Evolutionary conservation across 2,888 invertebrate genomes (phyloP).

Genomic region (Noctua pronuba): DNA sequence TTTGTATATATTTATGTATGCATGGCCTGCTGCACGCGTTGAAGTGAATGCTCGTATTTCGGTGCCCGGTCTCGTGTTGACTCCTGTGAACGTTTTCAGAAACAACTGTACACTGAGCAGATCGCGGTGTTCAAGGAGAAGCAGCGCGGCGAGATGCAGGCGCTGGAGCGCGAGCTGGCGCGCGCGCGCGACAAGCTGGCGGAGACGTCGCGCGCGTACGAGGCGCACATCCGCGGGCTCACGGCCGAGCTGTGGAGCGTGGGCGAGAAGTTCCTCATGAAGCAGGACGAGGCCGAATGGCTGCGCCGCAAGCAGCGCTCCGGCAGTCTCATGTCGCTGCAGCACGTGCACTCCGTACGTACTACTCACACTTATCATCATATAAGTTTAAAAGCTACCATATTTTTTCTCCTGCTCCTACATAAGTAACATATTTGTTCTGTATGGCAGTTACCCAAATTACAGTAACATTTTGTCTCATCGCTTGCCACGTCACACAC

Average conservation of each 20-base stretch:
- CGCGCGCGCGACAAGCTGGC: constrained; percentile 89
- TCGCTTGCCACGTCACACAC: background rate
- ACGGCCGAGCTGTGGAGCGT: constrained; percentile 91
- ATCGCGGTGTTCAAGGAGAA: constrained; percentile 87
- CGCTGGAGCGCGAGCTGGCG: constrained; percentile 86
- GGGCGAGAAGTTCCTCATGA: constrained; percentile 90
- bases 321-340: constrained; percentile 86
- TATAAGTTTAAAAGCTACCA: background rate
- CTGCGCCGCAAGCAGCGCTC: constrained; percentile 82
- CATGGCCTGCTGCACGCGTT: constrained; percentile 63
- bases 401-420: no score
- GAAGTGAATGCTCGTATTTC: constrained; percentile 52
- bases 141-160: constrained; percentile 88
- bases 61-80: constrained; percentile 4
- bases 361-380: background rate
- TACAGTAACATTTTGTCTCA: background rate
- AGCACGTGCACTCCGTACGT: constrained; percentile 85
- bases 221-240: constrained; percentile 84
- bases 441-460: background rate
- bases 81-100: constrained; percentile 80
- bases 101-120: constrained; percentile 92
- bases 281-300: constrained; percentile 90
- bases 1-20: constrained; percentile 72
- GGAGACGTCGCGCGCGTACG: constrained; percentile 80
- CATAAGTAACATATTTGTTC: background rate